These are phyloP conservation scores for Leptobrachium leishanense DNA, from an alignment of 2,113 vertebrate species.

Conservation along the genomic window DNA sequence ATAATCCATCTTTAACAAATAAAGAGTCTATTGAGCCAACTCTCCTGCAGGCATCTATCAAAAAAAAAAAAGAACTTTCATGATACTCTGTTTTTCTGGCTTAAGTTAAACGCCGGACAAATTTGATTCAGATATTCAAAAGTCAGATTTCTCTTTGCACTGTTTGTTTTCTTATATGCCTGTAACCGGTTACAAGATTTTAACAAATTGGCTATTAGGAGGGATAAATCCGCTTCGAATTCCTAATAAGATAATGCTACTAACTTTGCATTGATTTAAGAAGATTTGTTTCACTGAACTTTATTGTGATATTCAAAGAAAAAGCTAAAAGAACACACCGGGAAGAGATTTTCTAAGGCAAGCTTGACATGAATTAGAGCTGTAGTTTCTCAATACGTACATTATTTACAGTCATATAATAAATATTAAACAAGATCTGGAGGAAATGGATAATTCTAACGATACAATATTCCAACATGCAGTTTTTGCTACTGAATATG, in stretches of 20 bases:
- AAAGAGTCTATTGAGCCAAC: slow-evolving; percentile 94
- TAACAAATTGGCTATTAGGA: slow-evolving; percentile 66
- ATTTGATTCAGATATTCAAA: slow-evolving; percentile 66
- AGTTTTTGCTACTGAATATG: too few relatives aligned
- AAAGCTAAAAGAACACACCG: too few relatives aligned
- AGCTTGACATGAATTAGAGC: too few relatives aligned
- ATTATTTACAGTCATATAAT: too few relatives aligned
- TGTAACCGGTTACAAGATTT: slow-evolving; percentile 60
- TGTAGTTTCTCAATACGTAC: too few relatives aligned
- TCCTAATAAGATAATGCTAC: slow-evolving; percentile 48
- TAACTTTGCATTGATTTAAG: background rate
- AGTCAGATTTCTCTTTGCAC: slow-evolving; percentile 57
- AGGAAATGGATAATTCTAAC: too few relatives aligned
- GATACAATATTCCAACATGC: too few relatives aligned
- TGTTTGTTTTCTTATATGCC: slow-evolving; percentile 70
- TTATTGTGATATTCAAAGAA: too few relatives aligned
- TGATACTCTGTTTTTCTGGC: slow-evolving; percentile 81
- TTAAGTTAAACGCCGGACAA: slow-evolving; percentile 76
- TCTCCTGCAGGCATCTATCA: slow-evolving; percentile 85
- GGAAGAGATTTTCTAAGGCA: too few relatives aligned
- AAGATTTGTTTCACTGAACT: too few relatives aligned
- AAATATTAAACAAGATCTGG: too few relatives aligned
- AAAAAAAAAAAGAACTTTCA: slow-evolving; percentile 84
- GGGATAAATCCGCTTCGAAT: slow-evolving; percentile 66
- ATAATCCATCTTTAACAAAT: slow-evolving; percentile 99